Percentiles rank a stretch among this genome's conserved stretches.
phyloP scores from a whole-genome alignment of 2,888 invertebrate species.

The Cosmia pyralina region DNA sequence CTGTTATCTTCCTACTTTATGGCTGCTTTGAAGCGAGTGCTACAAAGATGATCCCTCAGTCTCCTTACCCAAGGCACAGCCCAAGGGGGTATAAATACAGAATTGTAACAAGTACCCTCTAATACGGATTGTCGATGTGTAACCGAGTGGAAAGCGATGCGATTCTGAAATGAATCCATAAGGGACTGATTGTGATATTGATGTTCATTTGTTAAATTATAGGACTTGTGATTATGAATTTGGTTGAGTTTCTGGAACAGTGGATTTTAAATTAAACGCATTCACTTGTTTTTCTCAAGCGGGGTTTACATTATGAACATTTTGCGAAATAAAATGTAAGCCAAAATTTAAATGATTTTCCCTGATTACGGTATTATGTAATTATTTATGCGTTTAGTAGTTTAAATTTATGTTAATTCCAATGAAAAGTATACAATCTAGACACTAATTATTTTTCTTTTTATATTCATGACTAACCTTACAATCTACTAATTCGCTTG shows the following conservation, averaged over 20 bases:
- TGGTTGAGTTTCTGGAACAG: slow-evolving; percentile 6
- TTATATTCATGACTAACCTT: not conserved
- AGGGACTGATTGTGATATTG: slow-evolving; percentile 16
- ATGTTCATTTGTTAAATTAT: slow-evolving; percentile 46
- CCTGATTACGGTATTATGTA: not conserved
- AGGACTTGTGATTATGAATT: not conserved
- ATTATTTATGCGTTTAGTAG: not conserved
- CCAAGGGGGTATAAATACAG: slow-evolving; percentile 67
- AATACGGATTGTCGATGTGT: slow-evolving; percentile 49
- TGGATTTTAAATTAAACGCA: too few relatives aligned
- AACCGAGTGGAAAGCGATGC: slow-evolving; percentile 47
- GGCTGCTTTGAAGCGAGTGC: slow-evolving; percentile 63
- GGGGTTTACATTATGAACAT: too few relatives aligned
- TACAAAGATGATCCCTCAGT: slow-evolving; percentile 75
- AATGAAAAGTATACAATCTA: not conserved
- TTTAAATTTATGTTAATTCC: not conserved
- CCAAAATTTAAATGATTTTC: not conserved
- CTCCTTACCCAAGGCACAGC: slow-evolving; percentile 70
- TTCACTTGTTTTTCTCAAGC: not conserved
- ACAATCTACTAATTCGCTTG: not conserved
- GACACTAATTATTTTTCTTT: not conserved
- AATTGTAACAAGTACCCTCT: slow-evolving; percentile 50
- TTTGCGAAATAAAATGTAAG: not conserved
- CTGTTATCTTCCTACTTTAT: not conserved
- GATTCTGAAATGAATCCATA: slow-evolving; percentile 36